Evolutionary conservation across 2,888 invertebrate species (phyloP).

Genomic region (Leuctra nigra): DNA sequence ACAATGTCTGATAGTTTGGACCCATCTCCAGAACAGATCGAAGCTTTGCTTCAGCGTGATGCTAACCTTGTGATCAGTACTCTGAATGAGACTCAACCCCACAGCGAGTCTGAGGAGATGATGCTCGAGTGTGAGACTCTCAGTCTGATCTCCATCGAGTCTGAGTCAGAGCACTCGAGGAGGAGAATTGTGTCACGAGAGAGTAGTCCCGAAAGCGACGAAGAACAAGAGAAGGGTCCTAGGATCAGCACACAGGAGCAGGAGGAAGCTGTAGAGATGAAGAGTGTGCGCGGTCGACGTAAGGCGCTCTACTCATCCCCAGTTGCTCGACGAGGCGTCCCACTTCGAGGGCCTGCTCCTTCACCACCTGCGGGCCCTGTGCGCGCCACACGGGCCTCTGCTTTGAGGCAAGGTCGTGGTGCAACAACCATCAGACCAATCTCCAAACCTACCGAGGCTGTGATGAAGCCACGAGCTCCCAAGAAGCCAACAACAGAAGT

Average conservation of each 20-base stretch:
- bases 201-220: conserved; percentile 14
- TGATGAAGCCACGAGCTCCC: conserved; percentile 14
- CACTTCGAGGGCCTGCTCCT: conserved; percentile 15
- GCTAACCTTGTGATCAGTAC: conserved; percentile 50
- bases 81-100: conserved; percentile 42
- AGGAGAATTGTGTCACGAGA: background rate
- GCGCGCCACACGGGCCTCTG: conserved; percentile 34
- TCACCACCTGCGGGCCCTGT: conserved; percentile 31
- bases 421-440: background rate
- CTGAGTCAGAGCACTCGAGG: conserved; percentile 51
- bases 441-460: background rate
- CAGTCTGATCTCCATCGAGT: conserved; percentile 65
- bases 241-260: conserved; percentile 38
- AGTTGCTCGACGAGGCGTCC: conserved; percentile 44
- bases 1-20: conserved; percentile 47
- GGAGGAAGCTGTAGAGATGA: conserved; percentile 32
- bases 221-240: conserved; percentile 35
- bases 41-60: conserved; percentile 47
- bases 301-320: conserved; percentile 60
- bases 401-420: conserved; percentile 35
- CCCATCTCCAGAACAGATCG: conserved; percentile 39
- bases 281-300: conserved; percentile 54
- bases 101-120: conserved; percentile 40
- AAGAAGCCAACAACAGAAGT: conserved; percentile 13
- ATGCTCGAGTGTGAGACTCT: conserved; percentile 54